Conservation (phyloP, 1,140 invertebrate species). For the Drosophila hydei region DNA sequence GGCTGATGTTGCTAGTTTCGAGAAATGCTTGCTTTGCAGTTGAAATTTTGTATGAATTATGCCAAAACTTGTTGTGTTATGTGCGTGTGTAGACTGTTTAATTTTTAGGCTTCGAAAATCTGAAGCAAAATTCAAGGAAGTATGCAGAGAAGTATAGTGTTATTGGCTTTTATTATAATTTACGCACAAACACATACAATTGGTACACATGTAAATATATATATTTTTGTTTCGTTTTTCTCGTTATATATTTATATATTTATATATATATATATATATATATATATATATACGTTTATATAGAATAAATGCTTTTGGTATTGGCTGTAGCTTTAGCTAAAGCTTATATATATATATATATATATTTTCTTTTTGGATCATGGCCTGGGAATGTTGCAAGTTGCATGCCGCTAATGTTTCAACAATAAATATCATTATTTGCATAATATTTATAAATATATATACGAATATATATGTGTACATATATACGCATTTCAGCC, state of each 20-base stretch:
- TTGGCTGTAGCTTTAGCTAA: slow-evolving; percentile 64
- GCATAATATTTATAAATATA: slow-evolving; percentile 19
- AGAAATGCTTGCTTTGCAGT: slow-evolving; percentile 68
- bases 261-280: slow-evolving; percentile 36
- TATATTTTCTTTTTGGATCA: slow-evolving; percentile 40
- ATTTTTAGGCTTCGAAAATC: slow-evolving; percentile 30
- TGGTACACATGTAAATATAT: slow-evolving; percentile 47
- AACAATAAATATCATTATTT: slow-evolving; percentile 58
- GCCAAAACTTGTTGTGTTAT: slow-evolving; percentile 70
- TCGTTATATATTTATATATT: slow-evolving; percentile 29
- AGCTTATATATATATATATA: slow-evolving; percentile 20
- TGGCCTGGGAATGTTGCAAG: slow-evolving; percentile 21
- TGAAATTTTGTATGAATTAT: slow-evolving; percentile 66
- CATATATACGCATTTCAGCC: slow-evolving; percentile 37
- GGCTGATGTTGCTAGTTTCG: slow-evolving; percentile 43
- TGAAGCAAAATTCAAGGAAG: slow-evolving; percentile 53
- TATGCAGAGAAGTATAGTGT: not conserved
- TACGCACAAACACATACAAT: slow-evolving; percentile 28
- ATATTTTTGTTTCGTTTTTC: not conserved
- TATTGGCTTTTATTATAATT: slow-evolving; percentile 20
- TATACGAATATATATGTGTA: slow-evolving; percentile 14
- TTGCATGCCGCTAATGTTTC: not conserved
- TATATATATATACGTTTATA: slow-evolving; percentile 53
- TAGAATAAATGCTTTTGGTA: slow-evolving; percentile 80
- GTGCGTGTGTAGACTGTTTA: slow-evolving; percentile 38